A percentile compares a stretch with the other conserved stretches of the same genome.
Evolutionary conservation across 1,140 invertebrate species (phyloP).

Genomic region (Laupala kohalensis): DNA sequence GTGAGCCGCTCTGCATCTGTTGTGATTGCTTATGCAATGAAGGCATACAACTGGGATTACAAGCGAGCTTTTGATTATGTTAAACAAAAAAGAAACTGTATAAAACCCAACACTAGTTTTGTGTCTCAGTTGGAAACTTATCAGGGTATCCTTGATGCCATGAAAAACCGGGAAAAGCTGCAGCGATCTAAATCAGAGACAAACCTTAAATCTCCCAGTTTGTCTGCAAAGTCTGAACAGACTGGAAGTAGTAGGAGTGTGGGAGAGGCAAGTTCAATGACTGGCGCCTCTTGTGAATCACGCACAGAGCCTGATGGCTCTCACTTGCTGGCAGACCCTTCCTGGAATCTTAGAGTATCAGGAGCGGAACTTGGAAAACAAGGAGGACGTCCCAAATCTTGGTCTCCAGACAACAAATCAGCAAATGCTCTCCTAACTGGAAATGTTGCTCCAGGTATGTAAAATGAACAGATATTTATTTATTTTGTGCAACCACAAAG

Average conservation of each 20-base stretch:
- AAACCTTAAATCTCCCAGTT: conserved; percentile 61
- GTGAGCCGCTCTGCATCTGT: conserved; percentile 96
- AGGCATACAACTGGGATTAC: conserved; percentile 89
- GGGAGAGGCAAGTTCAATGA: neutral
- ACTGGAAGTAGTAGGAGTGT: conserved; percentile 15
- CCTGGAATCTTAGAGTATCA: neutral
- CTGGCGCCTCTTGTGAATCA: neutral
- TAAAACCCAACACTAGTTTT: conserved; percentile 93
- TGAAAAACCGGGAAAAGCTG: conserved; percentile 86
- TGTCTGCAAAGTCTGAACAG: conserved; percentile 17
- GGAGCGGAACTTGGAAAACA: conserved; percentile 22
- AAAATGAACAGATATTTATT: too few species aligned
- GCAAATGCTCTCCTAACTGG: conserved; percentile 14
- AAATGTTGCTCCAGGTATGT: conserved; percentile 23
- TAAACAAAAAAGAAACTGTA: conserved; percentile 77
- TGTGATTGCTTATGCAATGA: conserved; percentile 96
- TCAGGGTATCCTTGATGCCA: conserved; percentile 87
- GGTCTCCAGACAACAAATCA: conserved; percentile 59
- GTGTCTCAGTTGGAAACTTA: conserved; percentile 89
- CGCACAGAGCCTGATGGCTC: neutral
- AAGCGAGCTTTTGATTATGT: conserved; percentile 79
- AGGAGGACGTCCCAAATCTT: conserved; percentile 53
- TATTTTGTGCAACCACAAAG: neutral
- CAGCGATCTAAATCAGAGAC: conserved; percentile 87
- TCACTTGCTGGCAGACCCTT: neutral